Base-by-base conservation (phyloP, 1,140 invertebrate genomes). In the Ditylenchus dipsaci region DNA sequence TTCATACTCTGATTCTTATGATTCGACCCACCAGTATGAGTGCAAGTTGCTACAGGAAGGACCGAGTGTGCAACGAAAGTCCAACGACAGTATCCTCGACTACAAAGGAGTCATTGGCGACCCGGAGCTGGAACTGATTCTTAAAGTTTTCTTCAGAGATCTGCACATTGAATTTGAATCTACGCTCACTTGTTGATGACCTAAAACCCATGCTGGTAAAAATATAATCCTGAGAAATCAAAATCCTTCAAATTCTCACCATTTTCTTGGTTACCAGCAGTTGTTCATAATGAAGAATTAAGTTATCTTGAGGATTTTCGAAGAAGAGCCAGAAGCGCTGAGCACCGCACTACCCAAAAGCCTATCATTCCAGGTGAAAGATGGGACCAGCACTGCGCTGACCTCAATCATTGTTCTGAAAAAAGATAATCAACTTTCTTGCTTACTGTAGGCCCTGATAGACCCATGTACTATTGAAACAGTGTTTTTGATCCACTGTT, bases 271-370 rank as follows among this genome's bases (percentile, higher is more conserved):
- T 91, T 0, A 97, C 83, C 15, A 90, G 87, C 82, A 97, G 91
- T 77, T 91, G 90, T 82, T 99, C 96, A 61, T 90, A 90, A 86
- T 99, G 95, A 84, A 97, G 95, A 80, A 98, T 97, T 73, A 89
- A 89, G 84, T 96, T 92, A 67, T 87, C 90, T 15, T 92, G 90
- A 0, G 93, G 90, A 85, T 98, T 93, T 85, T 97, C 94, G 17
- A 99, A 90, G 92, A 95, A 97, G 61, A 98, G 88, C 91, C 93
- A 97, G 84, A 96, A 99, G 1, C 90, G 87, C 85, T 97, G 92
- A 11, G 87, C 88, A 0, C 61, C 63, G 33, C 33, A 83, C 89
- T 90, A 0, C 94, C 93, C 82, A 97, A 93, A 65, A 92, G 85
- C 71, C 87, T 88, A 79, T 93, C 91, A 81, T 92, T 91, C 92